Percentiles rank a stretch among this genome's conserved stretches.
Conservation (phyloP, 2,888 invertebrate genomes). For the Falcaria lacertinaria region DNA sequence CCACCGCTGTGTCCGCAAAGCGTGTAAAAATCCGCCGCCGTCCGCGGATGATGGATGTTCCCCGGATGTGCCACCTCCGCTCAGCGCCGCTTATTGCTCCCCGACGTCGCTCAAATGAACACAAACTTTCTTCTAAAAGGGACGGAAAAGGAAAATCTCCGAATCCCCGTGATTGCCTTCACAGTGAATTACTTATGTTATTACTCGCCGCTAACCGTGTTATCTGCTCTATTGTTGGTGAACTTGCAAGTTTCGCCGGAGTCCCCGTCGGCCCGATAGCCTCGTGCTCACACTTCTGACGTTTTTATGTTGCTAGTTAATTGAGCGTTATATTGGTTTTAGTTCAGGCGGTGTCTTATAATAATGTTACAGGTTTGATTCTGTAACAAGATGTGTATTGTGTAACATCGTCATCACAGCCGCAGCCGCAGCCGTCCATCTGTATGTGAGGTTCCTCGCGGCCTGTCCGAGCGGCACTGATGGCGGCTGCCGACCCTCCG, state of each 20-base stretch:
- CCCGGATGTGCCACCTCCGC: background rate
- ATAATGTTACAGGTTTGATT: no score
- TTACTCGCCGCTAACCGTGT: slow-evolving; percentile 3
- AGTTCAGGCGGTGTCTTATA: no score
- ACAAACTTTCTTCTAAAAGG: slow-evolving; percentile 7
- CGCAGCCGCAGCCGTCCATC: no score
- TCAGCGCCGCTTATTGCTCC: slow-evolving; percentile 8
- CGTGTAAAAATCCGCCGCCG: slow-evolving; percentile 20
- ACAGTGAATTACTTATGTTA: slow-evolving; percentile 3
- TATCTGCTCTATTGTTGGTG: background rate
- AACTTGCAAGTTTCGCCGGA: background rate
- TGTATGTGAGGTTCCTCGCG: no score
- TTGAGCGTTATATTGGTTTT: no score
- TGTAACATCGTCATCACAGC: no score
- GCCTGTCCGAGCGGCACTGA: no score
- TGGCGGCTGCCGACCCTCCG: no score
- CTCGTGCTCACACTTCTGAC: no score
- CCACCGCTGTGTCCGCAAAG: slow-evolving; percentile 9
- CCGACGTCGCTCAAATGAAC: slow-evolving; percentile 9
- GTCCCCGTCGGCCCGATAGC: background rate
- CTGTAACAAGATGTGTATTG: no score
- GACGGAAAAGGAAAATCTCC: slow-evolving; percentile 3
- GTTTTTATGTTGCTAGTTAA: no score
- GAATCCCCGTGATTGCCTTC: slow-evolving; percentile 3
- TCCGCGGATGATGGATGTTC: slow-evolving; percentile 34